Conservation (phyloP, 2,113 vertebrate genomes). For the Egretta garzetta region DNA sequence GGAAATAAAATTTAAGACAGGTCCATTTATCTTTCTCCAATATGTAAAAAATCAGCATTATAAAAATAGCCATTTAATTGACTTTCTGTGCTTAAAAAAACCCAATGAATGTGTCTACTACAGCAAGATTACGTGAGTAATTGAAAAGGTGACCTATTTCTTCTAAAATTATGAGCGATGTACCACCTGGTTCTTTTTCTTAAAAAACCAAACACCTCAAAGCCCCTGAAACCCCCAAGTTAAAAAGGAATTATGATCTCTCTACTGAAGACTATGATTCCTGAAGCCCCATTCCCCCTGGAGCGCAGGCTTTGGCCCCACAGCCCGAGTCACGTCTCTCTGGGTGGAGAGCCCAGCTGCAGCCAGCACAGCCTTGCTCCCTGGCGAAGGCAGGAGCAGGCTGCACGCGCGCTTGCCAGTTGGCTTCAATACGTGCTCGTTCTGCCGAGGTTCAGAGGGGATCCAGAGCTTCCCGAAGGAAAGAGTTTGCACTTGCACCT, state of each 20-base stretch:
- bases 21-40: not conserved
- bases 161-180: not conserved
- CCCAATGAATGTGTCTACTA: not conserved
- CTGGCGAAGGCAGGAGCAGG: not conserved
- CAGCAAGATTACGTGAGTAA: not conserved
- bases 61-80: not conserved
- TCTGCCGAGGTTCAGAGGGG: not conserved
- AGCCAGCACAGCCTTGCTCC: not conserved
- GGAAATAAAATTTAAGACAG: not conserved
- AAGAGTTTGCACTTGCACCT: not conserved
- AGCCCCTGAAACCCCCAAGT: fast-evolving
- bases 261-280: not conserved
- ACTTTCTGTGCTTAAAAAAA: not conserved
- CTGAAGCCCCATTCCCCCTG: not conserved
- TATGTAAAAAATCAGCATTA: not conserved
- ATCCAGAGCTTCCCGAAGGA: not conserved
- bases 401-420: fast-evolving
- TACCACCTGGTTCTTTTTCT: not conserved
- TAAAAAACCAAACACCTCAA: not conserved
- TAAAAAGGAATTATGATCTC: not conserved
- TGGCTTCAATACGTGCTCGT: fast-evolving
- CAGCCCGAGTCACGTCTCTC: not conserved
- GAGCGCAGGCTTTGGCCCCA: fast-evolving
- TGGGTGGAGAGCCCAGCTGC: not conserved
- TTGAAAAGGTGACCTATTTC: not conserved